Base-by-base conservation (phyloP, 2,888 invertebrate species). In the Archips xylosteana region DNA sequence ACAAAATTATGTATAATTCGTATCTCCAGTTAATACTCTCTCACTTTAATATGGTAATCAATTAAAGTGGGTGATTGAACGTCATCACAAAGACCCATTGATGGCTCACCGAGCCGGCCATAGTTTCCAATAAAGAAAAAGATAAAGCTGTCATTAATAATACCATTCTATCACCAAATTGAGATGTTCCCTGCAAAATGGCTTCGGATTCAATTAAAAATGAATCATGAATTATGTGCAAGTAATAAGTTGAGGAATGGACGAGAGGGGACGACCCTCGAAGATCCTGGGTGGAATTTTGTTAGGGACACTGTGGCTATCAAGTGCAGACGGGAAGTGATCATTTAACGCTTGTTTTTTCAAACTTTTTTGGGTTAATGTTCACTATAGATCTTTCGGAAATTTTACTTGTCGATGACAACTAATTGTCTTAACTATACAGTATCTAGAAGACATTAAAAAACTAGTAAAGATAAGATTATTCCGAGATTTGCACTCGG, bases 161-260 rank as follows among this genome's bases (percentile, higher is more conserved):
- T 64, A 64, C 63, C 73, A 60, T 73, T 60, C 68, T 68, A 73
- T 73, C 73, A 64, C 15, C 63, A 73, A 73, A 73, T 73, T 73
- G 63, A 73, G 73, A 73, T 64, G 68, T 73, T 73, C 73, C 67
- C 57, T 49, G 67, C 72, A 57, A 72, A 72, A 87, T 87, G 87
- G 86, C 83, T 83, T 71, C 76, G 79, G 82, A 85, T 87, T 88
- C 87, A 87, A 88, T 89, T 81, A 78, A 87, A 87, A 87, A 81
- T 85, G 83, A 87, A 82, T 79, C 79, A 78, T 82, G 88, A 87
- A 85, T 88, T 87, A 88, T 86, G 83, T 84, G 81, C 82, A 79
- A 84, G 82, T 84, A 85, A 81, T 82, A 82, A 82, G 80, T 82
- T 79, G 78, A 69, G 76, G 79, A 77, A 82, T 81, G 77, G 57